These are phyloP conservation scores for Synodontis membranacea DNA, from an alignment of 2,113 vertebrate genomes.

Conservation along the genomic window DNA sequence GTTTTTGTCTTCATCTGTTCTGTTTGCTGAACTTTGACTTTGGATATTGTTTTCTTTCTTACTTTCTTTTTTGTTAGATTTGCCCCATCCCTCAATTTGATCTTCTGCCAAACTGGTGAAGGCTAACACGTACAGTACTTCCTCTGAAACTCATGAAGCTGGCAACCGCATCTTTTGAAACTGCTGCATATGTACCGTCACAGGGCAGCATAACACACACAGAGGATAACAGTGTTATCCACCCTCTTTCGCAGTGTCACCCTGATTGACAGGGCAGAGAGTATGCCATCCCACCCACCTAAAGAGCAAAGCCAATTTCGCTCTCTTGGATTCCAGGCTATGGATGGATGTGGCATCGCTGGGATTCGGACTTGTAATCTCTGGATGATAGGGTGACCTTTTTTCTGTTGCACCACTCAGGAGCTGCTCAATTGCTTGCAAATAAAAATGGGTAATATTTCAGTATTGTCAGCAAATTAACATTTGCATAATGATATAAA, in stretches of 20 bases:
- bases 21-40: not conserved
- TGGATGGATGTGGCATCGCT: too few relatives aligned
- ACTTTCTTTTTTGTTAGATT: not conserved
- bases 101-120: not conserved
- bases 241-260: not conserved
- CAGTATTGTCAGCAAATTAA: not conserved
- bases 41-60: not conserved
- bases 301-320: not conserved
- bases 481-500: not conserved
- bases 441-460: not conserved
- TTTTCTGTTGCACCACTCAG: not conserved
- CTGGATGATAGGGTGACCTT: not conserved
- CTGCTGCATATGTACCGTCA: not conserved
- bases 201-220: not conserved
- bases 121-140: not conserved
- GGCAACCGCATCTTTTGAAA: not conserved
- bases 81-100: not conserved
- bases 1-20: not conserved
- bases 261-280: not conserved
- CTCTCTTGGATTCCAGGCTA: not conserved
- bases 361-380: not conserved
- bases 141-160: not conserved
- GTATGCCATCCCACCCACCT: not conserved
- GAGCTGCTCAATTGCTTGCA: not conserved
- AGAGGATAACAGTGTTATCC: not conserved